Evolutionary conservation across 2,797 vertebrate genomes (phyloP).

Genomic region (Sparidentex hasta): DNA sequence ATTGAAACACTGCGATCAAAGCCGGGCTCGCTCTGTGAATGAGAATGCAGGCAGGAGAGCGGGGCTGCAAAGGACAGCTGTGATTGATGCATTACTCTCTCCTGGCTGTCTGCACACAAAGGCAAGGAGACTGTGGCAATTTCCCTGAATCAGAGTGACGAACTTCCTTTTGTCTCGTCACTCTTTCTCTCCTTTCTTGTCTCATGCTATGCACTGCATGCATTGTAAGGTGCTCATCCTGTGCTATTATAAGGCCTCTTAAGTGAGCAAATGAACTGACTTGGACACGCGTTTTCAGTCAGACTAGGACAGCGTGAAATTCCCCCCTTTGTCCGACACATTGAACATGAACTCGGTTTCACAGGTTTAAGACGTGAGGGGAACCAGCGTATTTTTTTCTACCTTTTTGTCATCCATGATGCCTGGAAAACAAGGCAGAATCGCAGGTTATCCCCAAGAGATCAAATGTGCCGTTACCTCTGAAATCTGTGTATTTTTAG

Average conservation of each 20-base stretch:
- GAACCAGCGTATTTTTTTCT: background rate
- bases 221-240: constrained; percentile 31
- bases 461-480: constrained; percentile 26
- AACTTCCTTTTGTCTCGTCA: constrained; percentile 37
- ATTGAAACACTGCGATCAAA: constrained; percentile 55
- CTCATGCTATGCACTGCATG: background rate
- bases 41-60: constrained; percentile 42
- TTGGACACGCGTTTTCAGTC: constrained; percentile 11
- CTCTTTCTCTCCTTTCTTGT: constrained; percentile 7
- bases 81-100: constrained; percentile 66
- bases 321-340: constrained; percentile 29
- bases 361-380: background rate
- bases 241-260: constrained; percentile 44
- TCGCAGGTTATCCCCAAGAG: constrained; percentile 17
- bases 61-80: constrained; percentile 40
- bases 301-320: constrained; percentile 14
- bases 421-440: constrained; percentile 32
- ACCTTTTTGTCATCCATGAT: constrained; percentile 22
- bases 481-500: constrained; percentile 44
- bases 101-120: constrained; percentile 39
- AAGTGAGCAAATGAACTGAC: constrained; percentile 31
- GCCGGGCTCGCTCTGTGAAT: constrained; percentile 40
- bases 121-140: constrained; percentile 48
- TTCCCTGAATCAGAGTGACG: constrained; percentile 51
- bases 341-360: constrained; percentile 11